These are phyloP conservation scores for Sminthurides aquaticus DNA, from an alignment of 2,888 invertebrate genomes.

Conservation along the genomic window DNA sequence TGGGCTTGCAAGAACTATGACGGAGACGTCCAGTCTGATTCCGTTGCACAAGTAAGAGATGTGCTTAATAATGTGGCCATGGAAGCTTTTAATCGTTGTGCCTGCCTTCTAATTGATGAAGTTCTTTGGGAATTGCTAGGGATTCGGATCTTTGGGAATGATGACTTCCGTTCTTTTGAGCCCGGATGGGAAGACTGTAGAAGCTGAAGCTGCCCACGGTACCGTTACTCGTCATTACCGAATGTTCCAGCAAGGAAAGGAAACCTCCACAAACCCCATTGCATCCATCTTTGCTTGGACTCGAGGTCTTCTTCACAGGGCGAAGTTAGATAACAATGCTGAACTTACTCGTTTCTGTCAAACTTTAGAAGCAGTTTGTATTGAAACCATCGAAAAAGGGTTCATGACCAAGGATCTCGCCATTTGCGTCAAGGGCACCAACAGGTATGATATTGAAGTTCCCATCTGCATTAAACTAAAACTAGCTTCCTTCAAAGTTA, in stretches of 20 bases:
- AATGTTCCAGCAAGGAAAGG: slow-evolving; percentile 85
- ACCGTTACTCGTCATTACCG: slow-evolving; percentile 74
- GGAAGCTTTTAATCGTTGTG: neutral
- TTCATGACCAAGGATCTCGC: slow-evolving; percentile 98
- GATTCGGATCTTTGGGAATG: slow-evolving; percentile 74
- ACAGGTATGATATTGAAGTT: slow-evolving; percentile 51
- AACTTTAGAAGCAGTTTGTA: slow-evolving; percentile 78
- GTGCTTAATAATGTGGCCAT: too few species aligned
- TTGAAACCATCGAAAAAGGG: slow-evolving; percentile 90
- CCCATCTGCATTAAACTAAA: slow-evolving; percentile 1
- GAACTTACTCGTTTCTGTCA: slow-evolving; percentile 71
- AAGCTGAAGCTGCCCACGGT: slow-evolving; percentile 97
- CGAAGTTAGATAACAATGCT: slow-evolving; percentile 80
- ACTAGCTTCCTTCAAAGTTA: neutral
- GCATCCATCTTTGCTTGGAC: slow-evolving; percentile 99
- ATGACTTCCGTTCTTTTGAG: slow-evolving; percentile 94
- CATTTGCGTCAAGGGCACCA: slow-evolving; percentile 91
- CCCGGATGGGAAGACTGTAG: slow-evolving; percentile 96
- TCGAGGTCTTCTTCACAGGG: slow-evolving; percentile 83
- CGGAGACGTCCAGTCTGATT: slow-evolving; percentile 97
- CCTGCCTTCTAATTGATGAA: too few species aligned
- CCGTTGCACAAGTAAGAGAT: slow-evolving; percentile 78
- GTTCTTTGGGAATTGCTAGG: slow-evolving; percentile 15
- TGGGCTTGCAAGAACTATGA: slow-evolving; percentile 99
- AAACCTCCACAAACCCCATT: slow-evolving; percentile 97